Conservation (phyloP, 2,797 vertebrate genomes). For the Cottoperca gobio region DNA sequence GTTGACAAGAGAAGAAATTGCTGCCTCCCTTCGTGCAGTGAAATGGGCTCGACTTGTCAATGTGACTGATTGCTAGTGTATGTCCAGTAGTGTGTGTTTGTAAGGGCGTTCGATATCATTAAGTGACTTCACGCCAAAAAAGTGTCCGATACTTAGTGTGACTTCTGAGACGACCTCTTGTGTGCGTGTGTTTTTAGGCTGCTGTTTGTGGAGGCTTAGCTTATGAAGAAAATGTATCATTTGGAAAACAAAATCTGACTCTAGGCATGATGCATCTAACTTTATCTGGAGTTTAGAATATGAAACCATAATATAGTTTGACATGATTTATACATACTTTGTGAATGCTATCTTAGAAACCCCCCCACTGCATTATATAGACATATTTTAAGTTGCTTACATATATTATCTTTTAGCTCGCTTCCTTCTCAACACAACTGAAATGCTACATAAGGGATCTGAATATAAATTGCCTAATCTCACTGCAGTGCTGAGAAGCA, state of each 20-base stretch:
- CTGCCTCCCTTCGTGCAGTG: not conserved
- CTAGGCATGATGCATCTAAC: not conserved
- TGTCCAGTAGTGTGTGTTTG: not conserved
- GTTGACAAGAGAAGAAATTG: conserved; percentile 22
- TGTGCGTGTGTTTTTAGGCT: not conserved
- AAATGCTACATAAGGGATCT: not conserved
- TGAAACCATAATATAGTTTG: not conserved
- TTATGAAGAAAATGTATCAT: not conserved
- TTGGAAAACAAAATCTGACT: not conserved
- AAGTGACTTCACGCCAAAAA: too few species aligned
- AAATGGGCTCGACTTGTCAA: conserved; percentile 1
- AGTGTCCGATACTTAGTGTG: too few species aligned
- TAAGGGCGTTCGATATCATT: not conserved
- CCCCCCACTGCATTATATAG: not conserved
- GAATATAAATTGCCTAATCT: conserved; percentile 29
- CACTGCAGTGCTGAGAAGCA: conserved; percentile 3
- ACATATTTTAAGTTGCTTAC: not conserved
- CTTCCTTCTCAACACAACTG: not conserved
- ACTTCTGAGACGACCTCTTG: not conserved
- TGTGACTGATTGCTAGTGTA: not conserved
- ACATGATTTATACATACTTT: not conserved
- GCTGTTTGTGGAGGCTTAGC: not conserved
- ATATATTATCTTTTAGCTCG: conserved; percentile 2
- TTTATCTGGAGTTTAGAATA: not conserved
- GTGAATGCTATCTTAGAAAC: not conserved